Evolutionary conservation across 2,797 vertebrate species (phyloP), one percentile per base, ranked within the genome.

Genomic region (Xiphorhynchus erythropygius): DNA sequence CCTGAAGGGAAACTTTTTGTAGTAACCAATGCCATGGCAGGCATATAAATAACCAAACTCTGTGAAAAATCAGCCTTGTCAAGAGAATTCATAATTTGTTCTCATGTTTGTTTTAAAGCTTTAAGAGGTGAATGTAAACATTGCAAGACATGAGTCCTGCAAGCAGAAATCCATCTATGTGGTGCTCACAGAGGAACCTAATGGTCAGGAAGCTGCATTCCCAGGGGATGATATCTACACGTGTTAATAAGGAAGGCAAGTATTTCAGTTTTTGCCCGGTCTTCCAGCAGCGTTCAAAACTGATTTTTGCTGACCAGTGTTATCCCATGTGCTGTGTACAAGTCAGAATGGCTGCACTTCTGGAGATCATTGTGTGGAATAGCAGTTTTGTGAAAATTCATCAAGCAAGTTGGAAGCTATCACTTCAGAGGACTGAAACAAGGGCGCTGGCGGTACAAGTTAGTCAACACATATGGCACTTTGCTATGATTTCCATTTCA

Each of bases 401-500:
- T 37, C 27, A 15, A 69, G 84, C 81, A 56, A 74, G 44, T 94
- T 82, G 70, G 82, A 93, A 95, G 33, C 37, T 57, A 7, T 81
- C 55, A 84, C 71, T 63, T 77, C 85, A 86, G 75, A 94, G 77
- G 59, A 22, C 68, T 42, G 78, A 94, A 96, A 94, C 0, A 13
- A 89, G 90, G 84, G 68, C 0, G 30, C 94, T 94, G 89, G 84
- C 15, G 2, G 84, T 79, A 91, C 64, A 73, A 75, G 87, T 95
- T 65, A 86, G 92, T 92, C 91, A 94, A 95, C 91, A 92, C 84
- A 97, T 91, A 94, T 89, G 89, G 88, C 4, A 0, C 52, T 89
- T 82, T 71, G 73, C 83, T 91, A 5, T 46, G 67, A 96, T 96
- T 95, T 93, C 80, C 78, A 86, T 80, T 95, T 92, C 92, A 74